Evolutionary conservation across 1,140 invertebrate genomes (phyloP).

Genomic region (Ptiloglossa arizonensis): DNA sequence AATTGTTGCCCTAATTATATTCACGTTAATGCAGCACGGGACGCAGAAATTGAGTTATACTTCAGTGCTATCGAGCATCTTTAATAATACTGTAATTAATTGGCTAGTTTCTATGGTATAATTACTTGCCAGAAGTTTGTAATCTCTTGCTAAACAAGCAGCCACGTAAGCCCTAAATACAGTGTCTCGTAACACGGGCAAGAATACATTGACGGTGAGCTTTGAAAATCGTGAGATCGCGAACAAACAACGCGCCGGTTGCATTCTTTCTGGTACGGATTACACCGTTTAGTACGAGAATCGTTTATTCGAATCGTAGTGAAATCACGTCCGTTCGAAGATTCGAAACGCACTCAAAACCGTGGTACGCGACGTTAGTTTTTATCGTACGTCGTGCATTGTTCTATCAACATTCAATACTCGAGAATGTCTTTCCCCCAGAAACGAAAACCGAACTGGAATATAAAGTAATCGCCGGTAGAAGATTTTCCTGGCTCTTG

Average conservation of each 20-base stretch:
- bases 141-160: constrained; percentile 7
- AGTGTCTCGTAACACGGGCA: background rate
- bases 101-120: background rate
- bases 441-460: no score
- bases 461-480: background rate
- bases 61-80: background rate
- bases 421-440: background rate
- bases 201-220: background rate
- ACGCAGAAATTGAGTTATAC: background rate
- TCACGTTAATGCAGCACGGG: background rate
- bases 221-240: no score
- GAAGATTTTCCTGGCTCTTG: background rate
- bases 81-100: constrained; percentile 13
- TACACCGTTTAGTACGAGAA: no score
- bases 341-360: no score
- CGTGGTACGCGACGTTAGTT: no score
- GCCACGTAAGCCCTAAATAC: background rate
- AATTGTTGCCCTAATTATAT: background rate
- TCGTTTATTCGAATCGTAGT: no score
- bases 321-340: no score
- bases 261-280: no score
- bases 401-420: background rate
- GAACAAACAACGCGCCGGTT: no score
- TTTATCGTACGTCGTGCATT: background rate
- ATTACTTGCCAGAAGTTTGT: constrained; percentile 25